Evolutionary conservation across 92 coral and sea anemone genomes (phyloP).

Genomic region (Phenganax marumi): DNA sequence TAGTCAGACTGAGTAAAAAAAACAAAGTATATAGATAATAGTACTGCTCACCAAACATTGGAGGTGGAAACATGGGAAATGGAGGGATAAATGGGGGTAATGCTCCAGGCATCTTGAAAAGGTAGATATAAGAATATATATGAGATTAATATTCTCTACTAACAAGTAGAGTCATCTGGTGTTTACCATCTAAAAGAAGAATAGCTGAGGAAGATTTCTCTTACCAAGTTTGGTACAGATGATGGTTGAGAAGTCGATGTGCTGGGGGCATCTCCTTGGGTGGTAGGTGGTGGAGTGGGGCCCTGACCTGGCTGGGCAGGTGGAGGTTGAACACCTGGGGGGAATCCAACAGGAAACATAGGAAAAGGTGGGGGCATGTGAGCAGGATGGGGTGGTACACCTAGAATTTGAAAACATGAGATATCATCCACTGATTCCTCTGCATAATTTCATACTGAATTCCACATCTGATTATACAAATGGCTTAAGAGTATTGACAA

Average conservation of each 20-base stretch:
- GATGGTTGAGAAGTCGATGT: conserved; percentile 11
- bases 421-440: conserved; percentile 50
- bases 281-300: conserved; percentile 48
- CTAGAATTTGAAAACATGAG: neutral
- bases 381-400: conserved; percentile 20
- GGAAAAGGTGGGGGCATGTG: conserved; percentile 38
- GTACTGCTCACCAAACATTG: conserved; percentile 80
- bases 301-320: conserved; percentile 63
- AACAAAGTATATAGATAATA: neutral
- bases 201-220: neutral
- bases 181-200: neutral
- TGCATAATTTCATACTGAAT: conserved; percentile 51
- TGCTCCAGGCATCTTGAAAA: conserved; percentile 50
- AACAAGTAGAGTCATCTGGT: neutral
- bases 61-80: conserved; percentile 85
- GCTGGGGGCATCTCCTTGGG: neutral
- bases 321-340: conserved; percentile 48
- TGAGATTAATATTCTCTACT: neutral
- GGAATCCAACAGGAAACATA: conserved; percentile 55
- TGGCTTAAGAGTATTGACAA: too few species aligned
- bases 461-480: too few species aligned
- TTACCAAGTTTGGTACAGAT: conserved; percentile 8
- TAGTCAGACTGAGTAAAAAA: neutral
- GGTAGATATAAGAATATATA: neutral
- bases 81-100: conserved; percentile 93